Conservation (phyloP, 92 coral and sea anemone genomes). For the Chrysogorgia sp. region DNA sequence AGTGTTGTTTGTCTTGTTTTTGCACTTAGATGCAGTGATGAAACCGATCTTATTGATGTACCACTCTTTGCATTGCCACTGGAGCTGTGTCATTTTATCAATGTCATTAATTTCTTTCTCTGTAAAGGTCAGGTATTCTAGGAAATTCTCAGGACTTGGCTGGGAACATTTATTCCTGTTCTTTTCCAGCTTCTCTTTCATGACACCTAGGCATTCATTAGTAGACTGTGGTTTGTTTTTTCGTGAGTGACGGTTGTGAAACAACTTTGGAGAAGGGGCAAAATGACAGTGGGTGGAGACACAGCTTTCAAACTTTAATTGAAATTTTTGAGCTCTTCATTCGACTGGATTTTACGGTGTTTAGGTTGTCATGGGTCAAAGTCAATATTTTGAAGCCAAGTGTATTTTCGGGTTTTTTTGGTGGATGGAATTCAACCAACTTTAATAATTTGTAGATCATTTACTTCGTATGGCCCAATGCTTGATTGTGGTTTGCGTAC, state of each 20-base stretch:
- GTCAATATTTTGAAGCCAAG: conserved; percentile 42
- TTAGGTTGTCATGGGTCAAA: conserved; percentile 37
- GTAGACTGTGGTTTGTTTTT: too few relatives aligned
- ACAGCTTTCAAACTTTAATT: not conserved
- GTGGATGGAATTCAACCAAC: not conserved
- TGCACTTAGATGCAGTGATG: too few relatives aligned
- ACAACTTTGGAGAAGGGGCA: not conserved
- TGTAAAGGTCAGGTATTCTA: not conserved
- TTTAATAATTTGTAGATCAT: not conserved
- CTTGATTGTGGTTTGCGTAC: too few relatives aligned
- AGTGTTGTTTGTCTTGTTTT: too few relatives aligned
- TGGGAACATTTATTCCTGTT: not conserved
- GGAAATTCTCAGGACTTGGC: not conserved
- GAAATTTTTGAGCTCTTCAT: not conserved
- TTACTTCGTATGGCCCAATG: not conserved
- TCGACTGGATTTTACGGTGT: not conserved
- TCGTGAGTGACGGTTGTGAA: not conserved
- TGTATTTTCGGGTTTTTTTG: not conserved
- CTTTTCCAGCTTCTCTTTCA: not conserved
- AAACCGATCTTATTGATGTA: too few relatives aligned
- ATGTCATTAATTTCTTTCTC: not conserved
- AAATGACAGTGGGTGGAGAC: not conserved
- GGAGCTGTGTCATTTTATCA: not conserved
- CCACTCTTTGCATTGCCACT: too few relatives aligned
- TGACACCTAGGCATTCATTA: not conserved